A percentile compares a stretch with the other conserved stretches of the same genome.
These are phyloP conservation scores for Callyntrura sp. DNA, from an alignment of 2,888 invertebrate species.

Conservation along the genomic window DNA sequence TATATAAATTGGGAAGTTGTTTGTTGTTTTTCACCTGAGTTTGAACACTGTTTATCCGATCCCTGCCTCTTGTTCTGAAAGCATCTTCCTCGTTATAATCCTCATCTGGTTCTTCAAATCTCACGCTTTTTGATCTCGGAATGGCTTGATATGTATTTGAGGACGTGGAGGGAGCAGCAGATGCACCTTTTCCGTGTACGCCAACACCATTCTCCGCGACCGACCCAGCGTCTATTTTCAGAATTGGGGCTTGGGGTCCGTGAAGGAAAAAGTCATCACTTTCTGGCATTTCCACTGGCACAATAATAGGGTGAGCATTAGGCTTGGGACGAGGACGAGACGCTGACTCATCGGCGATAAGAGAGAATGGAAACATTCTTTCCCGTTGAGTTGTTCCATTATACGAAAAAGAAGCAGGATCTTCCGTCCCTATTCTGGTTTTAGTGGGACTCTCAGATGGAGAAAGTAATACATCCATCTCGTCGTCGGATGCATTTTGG, in stretches of 20 bases:
- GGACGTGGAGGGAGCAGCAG: slow-evolving; percentile 32
- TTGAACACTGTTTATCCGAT: slow-evolving; percentile 71
- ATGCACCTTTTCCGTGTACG: slow-evolving; percentile 41
- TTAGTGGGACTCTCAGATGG: slow-evolving; percentile 67
- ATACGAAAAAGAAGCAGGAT: slow-evolving; percentile 26
- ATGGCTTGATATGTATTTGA: slow-evolving; percentile 65
- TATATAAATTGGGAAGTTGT: neutral
- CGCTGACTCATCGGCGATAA: slow-evolving; percentile 73
- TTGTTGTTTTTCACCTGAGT: slow-evolving; percentile 76
- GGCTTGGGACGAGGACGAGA: slow-evolving; percentile 68
- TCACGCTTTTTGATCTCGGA: slow-evolving; percentile 82
- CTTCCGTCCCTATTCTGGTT: slow-evolving; percentile 28
- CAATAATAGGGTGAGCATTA: slow-evolving; percentile 71
- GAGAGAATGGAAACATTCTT: slow-evolving; percentile 76
- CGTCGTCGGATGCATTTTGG: slow-evolving; percentile 81
- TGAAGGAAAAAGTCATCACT: slow-evolving; percentile 80
- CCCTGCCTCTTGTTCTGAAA: slow-evolving; percentile 29
- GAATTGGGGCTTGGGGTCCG: slow-evolving; percentile 80
- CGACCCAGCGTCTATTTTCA: slow-evolving; percentile 77
- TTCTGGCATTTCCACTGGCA: slow-evolving; percentile 79
- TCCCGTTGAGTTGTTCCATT: slow-evolving; percentile 74
- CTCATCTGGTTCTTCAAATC: slow-evolving; percentile 80
- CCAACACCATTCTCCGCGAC: slow-evolving; percentile 32
- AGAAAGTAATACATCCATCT: slow-evolving; percentile 83
- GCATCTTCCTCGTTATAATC: slow-evolving; percentile 53